These are phyloP conservation scores for Prorops nasuta DNA, from an alignment of 1,140 invertebrate genomes.

Conservation along the genomic window DNA sequence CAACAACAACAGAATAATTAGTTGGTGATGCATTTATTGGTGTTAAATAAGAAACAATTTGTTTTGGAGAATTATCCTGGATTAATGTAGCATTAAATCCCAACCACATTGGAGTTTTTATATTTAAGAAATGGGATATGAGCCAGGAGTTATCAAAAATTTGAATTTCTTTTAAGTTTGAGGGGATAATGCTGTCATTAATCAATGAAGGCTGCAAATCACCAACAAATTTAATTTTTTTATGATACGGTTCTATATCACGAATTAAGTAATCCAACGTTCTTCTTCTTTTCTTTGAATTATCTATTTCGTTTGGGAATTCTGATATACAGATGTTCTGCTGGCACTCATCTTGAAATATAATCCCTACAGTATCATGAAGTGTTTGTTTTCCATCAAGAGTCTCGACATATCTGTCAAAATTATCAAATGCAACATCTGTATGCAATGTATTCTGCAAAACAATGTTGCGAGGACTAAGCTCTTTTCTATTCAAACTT, in stretches of 20 bases:
- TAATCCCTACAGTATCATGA: background rate
- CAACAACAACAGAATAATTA: conserved; percentile 30
- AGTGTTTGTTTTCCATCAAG: conserved; percentile 42
- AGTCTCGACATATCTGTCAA: conserved; percentile 51
- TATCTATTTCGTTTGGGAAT: background rate
- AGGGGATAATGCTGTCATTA: background rate
- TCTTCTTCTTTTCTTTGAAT: conserved; percentile 1
- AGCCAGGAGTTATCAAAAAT: conserved; percentile 14
- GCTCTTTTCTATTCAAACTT: background rate
- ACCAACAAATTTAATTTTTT: conserved; percentile 20
- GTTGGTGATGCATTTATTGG: conserved; percentile 41
- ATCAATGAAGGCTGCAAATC: conserved; percentile 5
- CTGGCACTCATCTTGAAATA: background rate
- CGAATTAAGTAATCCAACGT: conserved; percentile 6
- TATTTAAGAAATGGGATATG: conserved; percentile 11
- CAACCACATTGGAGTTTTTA: conserved; percentile 22
- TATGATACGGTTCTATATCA: conserved; percentile 13
- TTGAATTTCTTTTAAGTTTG: background rate
- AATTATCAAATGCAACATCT: conserved; percentile 44
- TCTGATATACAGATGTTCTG: background rate
- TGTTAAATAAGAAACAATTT: conserved; percentile 27
- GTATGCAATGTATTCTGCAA: conserved; percentile 22
- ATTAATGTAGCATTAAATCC: conserved; percentile 21
- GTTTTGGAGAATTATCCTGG: conserved; percentile 11
- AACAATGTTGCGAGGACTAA: conserved; percentile 32